These are phyloP conservation scores for Psix sp. DNA, from an alignment of 1,140 invertebrate genomes.

Conservation along the genomic window DNA sequence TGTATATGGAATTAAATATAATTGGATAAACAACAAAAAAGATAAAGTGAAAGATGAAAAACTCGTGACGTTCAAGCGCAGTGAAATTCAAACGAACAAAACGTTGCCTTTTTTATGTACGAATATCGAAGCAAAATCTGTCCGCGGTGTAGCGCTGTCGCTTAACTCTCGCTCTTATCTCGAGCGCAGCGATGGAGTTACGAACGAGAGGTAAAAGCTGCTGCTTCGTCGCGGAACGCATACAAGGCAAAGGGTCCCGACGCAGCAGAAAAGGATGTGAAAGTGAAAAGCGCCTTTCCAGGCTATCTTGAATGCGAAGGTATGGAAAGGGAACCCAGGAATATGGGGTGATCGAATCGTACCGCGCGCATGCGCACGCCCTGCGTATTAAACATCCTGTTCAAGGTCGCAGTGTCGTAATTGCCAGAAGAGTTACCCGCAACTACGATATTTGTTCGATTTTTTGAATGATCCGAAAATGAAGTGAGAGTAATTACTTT, in stretches of 20 bases:
- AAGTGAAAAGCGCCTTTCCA: conserved; percentile 74
- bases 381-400: conserved; percentile 60
- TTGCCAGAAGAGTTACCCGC: too few species aligned
- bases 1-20: too few species aligned
- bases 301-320: conserved; percentile 62
- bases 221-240: conserved; percentile 2
- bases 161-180: conserved; percentile 63
- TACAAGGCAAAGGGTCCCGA: conserved; percentile 56
- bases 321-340: conserved; percentile 60
- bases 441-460: too few species aligned
- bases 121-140: conserved; percentile 23
- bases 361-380: conserved; percentile 62
- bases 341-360: conserved; percentile 67
- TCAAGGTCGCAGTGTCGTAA: conserved; percentile 68
- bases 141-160: conserved; percentile 18
- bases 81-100: conserved; percentile 14
- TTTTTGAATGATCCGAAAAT: too few species aligned
- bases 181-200: conserved; percentile 34
- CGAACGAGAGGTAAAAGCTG: conserved; percentile 47
- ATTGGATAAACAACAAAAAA: neutral
- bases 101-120: neutral
- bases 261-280: conserved; percentile 65
- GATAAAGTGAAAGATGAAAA: neutral
- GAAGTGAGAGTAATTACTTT: too few species aligned
- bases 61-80: neutral